phyloP scores from a whole-genome alignment of 1,140 invertebrate species.

The Portunus trituberculatus region DNA sequence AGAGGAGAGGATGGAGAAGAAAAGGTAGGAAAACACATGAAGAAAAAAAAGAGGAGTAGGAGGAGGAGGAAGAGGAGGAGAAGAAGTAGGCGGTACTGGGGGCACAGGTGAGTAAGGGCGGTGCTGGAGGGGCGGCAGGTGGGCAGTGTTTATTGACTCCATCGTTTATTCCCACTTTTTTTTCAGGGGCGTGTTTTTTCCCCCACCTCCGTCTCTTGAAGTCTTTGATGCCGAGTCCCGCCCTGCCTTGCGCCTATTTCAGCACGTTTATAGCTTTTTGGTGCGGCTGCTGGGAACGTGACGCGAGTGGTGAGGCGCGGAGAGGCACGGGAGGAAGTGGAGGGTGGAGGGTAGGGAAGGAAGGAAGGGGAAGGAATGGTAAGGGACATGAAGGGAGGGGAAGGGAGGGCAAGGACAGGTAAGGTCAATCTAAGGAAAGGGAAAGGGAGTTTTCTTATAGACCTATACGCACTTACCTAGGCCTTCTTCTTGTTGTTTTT shows the following conservation, averaged over 20 bases:
- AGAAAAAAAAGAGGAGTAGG: too few relatives aligned
- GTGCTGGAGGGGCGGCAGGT: background rate
- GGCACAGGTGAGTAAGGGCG: too few relatives aligned
- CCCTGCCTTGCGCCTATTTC: background rate
- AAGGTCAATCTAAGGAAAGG: background rate
- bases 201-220: background rate
- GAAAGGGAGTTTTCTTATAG: background rate
- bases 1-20: background rate
- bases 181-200: background rate
- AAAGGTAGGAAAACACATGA: too few relatives aligned
- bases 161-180: background rate
- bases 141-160: conserved; percentile 20
- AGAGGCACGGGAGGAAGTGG: background rate
- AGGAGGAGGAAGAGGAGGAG: too few relatives aligned
- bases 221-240: background rate
- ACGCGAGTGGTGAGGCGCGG: background rate
- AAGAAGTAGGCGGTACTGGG: too few relatives aligned
- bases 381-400: background rate
- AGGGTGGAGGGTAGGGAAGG: background rate
- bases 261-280: conserved; percentile 8
- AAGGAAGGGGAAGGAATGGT: background rate
- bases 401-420: background rate
- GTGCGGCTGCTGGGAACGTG: background rate
- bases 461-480: too few relatives aligned
- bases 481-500: too few relatives aligned